Evolutionary conservation across 2,888 invertebrate genomes (phyloP), one percentile per base, ranked within the genome.

Genomic region (Mythimna loreyi): DNA sequence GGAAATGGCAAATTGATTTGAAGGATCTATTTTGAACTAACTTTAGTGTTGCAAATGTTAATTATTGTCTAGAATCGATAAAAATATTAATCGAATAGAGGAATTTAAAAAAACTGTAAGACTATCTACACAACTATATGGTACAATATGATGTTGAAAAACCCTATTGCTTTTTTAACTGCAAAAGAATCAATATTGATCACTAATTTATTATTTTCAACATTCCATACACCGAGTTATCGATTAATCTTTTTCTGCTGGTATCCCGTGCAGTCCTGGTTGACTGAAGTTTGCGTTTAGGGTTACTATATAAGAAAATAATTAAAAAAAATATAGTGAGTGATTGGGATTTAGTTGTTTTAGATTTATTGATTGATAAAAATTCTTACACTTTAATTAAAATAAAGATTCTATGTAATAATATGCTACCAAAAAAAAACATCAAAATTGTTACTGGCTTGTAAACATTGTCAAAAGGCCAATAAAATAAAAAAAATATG

Each of bases 1-100:
- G 73, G 72, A 78, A 75, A 62, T 69, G 64, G 68, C 67, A 78
- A 73, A 69, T 75, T 73, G 58, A 72, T 55, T 71, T 78, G 76
- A 79, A 69, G 60, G 70, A 61, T 70, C 66, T 73, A 70, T 77
- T 79, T 77, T 77, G 40, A 40, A 40, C 40, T 70, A 6, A 45
- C 9, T 2, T 3, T 4, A 63, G 43, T 71, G 81, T 72, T 71
- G 59, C 73, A 62, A 81, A 45, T 30, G 1, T 3, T 23, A 64
- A 55, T 1, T 45, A 47, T 36, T 40, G 11, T 53, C 0, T 8
- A 53, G 11, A 45, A 72, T 75, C 72, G 75, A 75, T 72, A 71
- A 19, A n/a, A 57, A 43, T 50, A 5, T 13, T n/a, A 1, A 59
- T 53, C 6, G n/a, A 52, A 5, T 30, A 11, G 1, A 40, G 5